Evolutionary conservation across 2,797 vertebrate genomes (phyloP).

Genomic region (Peromyscus nudipes): DNA sequence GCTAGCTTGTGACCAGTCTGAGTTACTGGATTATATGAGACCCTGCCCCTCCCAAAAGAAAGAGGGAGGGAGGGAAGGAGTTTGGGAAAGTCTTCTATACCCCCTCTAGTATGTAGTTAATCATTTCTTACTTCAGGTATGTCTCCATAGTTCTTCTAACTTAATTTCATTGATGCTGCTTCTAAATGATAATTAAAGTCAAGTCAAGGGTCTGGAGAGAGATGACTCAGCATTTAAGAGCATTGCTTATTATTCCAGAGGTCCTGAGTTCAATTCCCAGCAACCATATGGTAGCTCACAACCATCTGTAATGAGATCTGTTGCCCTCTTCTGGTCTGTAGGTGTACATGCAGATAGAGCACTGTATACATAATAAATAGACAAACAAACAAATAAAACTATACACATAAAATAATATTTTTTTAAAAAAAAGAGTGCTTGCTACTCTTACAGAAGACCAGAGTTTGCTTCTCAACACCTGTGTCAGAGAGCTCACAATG

Average conservation of each 20-base stretch:
- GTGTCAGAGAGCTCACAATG: not conserved
- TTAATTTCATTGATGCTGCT: not conserved
- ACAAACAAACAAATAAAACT: too few species aligned
- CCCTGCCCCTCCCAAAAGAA: not conserved
- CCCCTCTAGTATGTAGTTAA: conserved; percentile 35
- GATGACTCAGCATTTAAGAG: not conserved
- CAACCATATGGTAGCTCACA: too few species aligned
- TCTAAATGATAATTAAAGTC: not conserved
- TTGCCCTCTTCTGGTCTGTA: too few species aligned
- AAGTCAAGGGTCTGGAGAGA: not conserved
- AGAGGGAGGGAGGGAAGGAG: not conserved
- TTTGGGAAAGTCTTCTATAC: not conserved
- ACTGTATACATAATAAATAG: too few species aligned
- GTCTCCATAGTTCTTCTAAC: not conserved
- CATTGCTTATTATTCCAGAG: too few species aligned
- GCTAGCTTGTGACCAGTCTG: not conserved
- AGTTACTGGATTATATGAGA: not conserved
- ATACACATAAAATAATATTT: too few species aligned
- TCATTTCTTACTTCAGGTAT: conserved; percentile 26
- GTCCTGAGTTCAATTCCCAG: too few species aligned
- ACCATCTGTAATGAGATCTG: too few species aligned
- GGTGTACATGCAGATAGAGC: too few species aligned
- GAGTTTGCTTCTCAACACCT: too few species aligned
- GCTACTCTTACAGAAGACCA: not conserved
- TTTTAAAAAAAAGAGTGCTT: too few species aligned